These are phyloP conservation scores for Theretra japonica DNA, from an alignment of 2,888 invertebrate species.

Conservation along the genomic window DNA sequence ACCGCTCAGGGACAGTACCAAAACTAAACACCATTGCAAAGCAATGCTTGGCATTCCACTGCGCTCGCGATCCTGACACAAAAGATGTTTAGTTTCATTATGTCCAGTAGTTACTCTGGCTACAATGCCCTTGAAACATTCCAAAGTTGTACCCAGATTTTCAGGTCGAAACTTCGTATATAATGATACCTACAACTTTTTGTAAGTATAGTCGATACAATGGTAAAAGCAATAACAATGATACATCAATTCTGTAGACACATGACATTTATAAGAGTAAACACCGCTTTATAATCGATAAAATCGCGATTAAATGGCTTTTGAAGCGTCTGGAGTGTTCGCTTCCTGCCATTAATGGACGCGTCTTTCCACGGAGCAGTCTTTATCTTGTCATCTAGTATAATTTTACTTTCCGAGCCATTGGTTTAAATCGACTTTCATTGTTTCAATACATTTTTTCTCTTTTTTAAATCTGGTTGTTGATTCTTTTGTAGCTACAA, in stretches of 20 bases:
- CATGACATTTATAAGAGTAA: constrained; percentile 26
- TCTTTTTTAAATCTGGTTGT: background rate
- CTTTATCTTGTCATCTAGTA: constrained; percentile 19
- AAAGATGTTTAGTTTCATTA: too few relatives aligned
- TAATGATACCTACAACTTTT: too few relatives aligned
- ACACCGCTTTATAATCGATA: constrained; percentile 14
- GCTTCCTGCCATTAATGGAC: constrained; percentile 13
- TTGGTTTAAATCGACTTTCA: constrained; percentile 8
- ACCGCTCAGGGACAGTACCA: too few relatives aligned
- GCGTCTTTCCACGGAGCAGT: constrained; percentile 7
- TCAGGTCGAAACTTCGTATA: too few relatives aligned
- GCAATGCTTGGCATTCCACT: too few relatives aligned
- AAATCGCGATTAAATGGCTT: constrained; percentile 16
- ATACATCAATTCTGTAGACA: constrained; percentile 21
- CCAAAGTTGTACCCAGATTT: too few relatives aligned
- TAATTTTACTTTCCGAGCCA: constrained; percentile 1
- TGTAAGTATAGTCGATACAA: too few relatives aligned
- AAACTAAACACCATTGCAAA: too few relatives aligned
- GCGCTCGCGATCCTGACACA: too few relatives aligned
- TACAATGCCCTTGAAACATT: too few relatives aligned
- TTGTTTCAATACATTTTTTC: background rate
- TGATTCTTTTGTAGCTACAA: too few relatives aligned
- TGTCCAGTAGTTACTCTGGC: too few relatives aligned
- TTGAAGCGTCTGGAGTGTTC: constrained; percentile 6
- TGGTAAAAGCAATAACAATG: constrained; percentile 16